These are phyloP conservation scores for Chamaea fasciata DNA, from an alignment of 2,113 vertebrate genomes.

Conservation along the genomic window DNA sequence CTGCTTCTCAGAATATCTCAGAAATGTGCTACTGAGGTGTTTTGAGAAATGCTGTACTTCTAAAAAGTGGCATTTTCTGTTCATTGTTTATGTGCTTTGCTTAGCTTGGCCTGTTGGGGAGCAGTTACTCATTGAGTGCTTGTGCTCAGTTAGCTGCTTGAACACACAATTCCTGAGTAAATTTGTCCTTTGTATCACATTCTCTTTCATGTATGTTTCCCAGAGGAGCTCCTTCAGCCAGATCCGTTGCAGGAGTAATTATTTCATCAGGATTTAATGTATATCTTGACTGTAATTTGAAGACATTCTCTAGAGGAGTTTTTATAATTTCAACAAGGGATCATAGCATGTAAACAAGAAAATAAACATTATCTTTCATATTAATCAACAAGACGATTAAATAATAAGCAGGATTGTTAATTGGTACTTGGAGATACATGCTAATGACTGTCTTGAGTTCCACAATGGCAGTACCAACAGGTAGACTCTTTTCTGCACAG, in stretches of 20 bases:
- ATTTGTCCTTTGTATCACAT: slow-evolving; percentile 48
- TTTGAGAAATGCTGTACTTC: not conserved
- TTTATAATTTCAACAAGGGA: slow-evolving; percentile 53
- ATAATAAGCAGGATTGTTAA: slow-evolving; percentile 37
- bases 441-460: slow-evolving; percentile 29
- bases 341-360: slow-evolving; percentile 39
- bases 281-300: slow-evolving; percentile 83
- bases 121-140: not conserved
- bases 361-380: slow-evolving; percentile 51
- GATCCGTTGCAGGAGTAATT: slow-evolving; percentile 81
- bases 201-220: slow-evolving; percentile 37
- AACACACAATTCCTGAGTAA: slow-evolving; percentile 40
- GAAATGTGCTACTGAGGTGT: not conserved
- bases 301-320: slow-evolving; percentile 73
- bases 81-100: not conserved
- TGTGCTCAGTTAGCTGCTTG: slow-evolving; percentile 29
- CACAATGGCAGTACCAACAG: not conserved
- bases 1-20: not conserved
- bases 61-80: not conserved
- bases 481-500: slow-evolving; percentile 1
- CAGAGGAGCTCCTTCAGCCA: slow-evolving; percentile 48
- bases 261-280: slow-evolving; percentile 84
- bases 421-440: slow-evolving; percentile 35
- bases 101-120: not conserved
- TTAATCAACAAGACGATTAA: slow-evolving; percentile 57